Percentiles rank a stretch among this genome's conserved stretches.
These are phyloP conservation scores for Pachliopta kotzebuea DNA, from an alignment of 2,888 invertebrate species.

Conservation along the genomic window DNA sequence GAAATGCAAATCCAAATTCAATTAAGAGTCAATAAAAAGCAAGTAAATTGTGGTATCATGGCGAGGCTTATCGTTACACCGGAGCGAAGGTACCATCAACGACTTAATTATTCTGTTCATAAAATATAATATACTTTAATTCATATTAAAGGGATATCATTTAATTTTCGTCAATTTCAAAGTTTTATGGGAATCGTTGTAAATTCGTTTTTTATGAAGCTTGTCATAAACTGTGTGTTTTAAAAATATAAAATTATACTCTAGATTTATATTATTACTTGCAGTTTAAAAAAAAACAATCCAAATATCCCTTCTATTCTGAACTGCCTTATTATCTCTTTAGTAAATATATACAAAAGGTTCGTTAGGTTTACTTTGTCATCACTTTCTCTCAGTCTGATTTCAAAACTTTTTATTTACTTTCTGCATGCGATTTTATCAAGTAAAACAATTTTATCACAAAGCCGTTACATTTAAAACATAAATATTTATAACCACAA, in stretches of 20 bases:
- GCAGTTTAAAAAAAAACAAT: neutral
- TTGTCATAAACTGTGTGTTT: neutral
- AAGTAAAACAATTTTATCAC: neutral
- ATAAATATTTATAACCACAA: neutral
- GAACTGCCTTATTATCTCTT: neutral
- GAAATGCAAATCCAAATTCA: conserved; percentile 63
- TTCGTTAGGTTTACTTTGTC: neutral
- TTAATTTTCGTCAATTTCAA: conserved; percentile 33
- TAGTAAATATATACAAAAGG: no score
- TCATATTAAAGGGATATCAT: conserved; percentile 49
- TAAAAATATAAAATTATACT: neutral
- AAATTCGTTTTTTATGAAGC: neutral
- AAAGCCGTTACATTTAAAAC: neutral
- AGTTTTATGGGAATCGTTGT: neutral
- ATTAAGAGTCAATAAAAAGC: conserved; percentile 54
- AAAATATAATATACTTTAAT: conserved; percentile 49
- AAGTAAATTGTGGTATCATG: conserved; percentile 36
- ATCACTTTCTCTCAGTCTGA: no score
- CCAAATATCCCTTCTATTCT: neutral
- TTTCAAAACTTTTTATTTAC: neutral
- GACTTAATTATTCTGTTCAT: conserved; percentile 54
- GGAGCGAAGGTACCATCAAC: conserved; percentile 38
- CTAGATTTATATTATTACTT: neutral
- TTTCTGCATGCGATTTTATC: neutral
- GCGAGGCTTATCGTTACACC: conserved; percentile 35